Evolutionary conservation across 2,888 invertebrate genomes (phyloP), one percentile per base, ranked within the genome.

Genomic region (Leptura quadrifasciata): DNA sequence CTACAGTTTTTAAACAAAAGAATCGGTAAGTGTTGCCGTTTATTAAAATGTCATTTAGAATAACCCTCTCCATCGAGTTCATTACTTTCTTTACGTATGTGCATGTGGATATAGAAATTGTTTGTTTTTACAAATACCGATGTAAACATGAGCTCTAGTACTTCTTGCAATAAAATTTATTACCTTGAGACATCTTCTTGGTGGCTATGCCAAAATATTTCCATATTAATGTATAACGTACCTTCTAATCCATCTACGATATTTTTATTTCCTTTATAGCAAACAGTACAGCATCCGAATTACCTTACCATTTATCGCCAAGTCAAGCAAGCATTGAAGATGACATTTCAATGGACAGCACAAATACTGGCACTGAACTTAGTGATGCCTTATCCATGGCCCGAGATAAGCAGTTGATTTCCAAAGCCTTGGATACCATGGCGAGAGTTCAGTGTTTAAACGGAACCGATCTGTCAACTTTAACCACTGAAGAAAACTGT

Each of bases 351-450:
- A 90, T 91, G 84, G 92, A 92, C 81, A 92, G 92, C 82, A 88
- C 87, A 74, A 88, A 89, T 80, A 88, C 88, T 47, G 90, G 90
- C 76, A 84, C 83, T 63, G 92, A 92, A 84, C 87, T 91, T 18
- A 91, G 91, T 74, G 93, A 93, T 83, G 91, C 93, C 18, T 88
- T 93, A 76, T 92, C 91, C 71, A 89, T 91, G 75, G 92, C 93
- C 9, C 89, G 93, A 82, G 94, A 94, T 79, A 93, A 93, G 85
- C 88, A 89, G 80, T 81, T 89, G 35, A 89, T 89, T 73, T 93
- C 94, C 47, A 94, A 94, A 88, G 95, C 95, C 0, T 90, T 95
- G 83, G 95, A 95, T 84, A 92, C 93, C 61, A 92, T 94, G 90
- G 93, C 94, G 57, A 84, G 88, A 76, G 83, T 90, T 9, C 90